Evolutionary conservation across 2,888 invertebrate species (phyloP).

Genomic region (Lasius platythorax): DNA sequence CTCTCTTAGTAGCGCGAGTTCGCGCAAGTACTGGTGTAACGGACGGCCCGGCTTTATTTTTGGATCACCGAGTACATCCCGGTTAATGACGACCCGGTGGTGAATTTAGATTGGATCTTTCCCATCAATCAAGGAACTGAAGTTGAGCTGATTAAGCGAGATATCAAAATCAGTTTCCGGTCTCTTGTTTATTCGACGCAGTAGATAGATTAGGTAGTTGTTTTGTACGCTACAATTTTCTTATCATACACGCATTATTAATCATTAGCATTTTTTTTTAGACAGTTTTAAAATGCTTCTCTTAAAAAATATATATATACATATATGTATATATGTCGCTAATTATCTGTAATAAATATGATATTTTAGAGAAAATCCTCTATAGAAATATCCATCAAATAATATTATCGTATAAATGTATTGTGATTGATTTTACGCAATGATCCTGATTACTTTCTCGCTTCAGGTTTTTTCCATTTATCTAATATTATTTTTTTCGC

Average conservation of each 20-base stretch:
- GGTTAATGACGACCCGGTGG: conserved; percentile 30
- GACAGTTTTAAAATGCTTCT: not conserved
- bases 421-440: not conserved
- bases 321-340: not conserved
- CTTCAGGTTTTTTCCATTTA: not conserved
- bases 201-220: not conserved
- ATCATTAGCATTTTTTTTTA: conserved; percentile 2
- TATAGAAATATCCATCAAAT: not conserved
- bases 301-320: not conserved
- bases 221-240: conserved; percentile 26
- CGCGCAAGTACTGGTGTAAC: conserved; percentile 62
- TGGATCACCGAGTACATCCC: conserved; percentile 62
- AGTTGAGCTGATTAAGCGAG: not conserved
- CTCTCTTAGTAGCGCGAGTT: conserved; percentile 57
- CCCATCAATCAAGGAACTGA: conserved; percentile 31
- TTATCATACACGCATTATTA: conserved; percentile 14
- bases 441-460: not conserved
- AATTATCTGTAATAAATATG: conserved; percentile 15
- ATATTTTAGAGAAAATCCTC: not conserved
- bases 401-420: not conserved
- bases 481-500: not conserved
- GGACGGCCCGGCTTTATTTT: conserved; percentile 66
- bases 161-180: conserved; percentile 27
- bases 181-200: conserved; percentile 55
- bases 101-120: conserved; percentile 30